Conservation (phyloP, 2,113 vertebrate species). For the Menura novaehollandiae region DNA sequence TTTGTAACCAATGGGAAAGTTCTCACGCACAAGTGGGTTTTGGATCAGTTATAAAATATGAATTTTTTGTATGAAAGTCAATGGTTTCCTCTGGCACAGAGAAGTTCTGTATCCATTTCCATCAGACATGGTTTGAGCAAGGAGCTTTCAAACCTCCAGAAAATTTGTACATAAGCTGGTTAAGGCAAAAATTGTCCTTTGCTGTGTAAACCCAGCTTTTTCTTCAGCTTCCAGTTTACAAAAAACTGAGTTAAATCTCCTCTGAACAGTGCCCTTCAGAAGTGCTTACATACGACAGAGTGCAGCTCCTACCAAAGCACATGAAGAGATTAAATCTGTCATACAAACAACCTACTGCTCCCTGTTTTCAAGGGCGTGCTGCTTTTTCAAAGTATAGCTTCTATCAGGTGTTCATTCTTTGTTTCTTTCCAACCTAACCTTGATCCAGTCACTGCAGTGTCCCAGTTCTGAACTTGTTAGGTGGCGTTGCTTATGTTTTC, state of each 20-base stretch:
- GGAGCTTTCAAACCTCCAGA: neutral
- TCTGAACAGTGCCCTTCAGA: fast-evolving
- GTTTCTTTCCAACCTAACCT: neutral
- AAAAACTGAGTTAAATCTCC: neutral
- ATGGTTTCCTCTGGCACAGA: neutral
- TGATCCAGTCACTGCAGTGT: neutral
- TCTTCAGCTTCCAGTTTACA: neutral
- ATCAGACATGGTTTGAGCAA: neutral
- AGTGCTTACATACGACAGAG: neutral
- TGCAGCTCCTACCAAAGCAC: neutral
- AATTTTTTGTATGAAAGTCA: neutral
- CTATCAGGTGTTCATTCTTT: neutral
- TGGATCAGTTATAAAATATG: neutral
- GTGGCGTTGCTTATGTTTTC: neutral
- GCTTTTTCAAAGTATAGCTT: neutral
- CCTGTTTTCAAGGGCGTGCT: neutral
- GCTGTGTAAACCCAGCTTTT: neutral
- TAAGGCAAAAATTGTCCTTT: neutral
- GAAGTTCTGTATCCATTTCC: neutral
- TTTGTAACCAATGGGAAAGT: neutral
- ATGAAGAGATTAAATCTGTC: neutral
- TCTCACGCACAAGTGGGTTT: neutral
- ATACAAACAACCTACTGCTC: neutral
- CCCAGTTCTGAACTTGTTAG: neutral
- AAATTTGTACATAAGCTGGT: neutral